phyloP scores from a whole-genome alignment of 2,888 invertebrate genomes.

The Ichneumon xanthorius region DNA sequence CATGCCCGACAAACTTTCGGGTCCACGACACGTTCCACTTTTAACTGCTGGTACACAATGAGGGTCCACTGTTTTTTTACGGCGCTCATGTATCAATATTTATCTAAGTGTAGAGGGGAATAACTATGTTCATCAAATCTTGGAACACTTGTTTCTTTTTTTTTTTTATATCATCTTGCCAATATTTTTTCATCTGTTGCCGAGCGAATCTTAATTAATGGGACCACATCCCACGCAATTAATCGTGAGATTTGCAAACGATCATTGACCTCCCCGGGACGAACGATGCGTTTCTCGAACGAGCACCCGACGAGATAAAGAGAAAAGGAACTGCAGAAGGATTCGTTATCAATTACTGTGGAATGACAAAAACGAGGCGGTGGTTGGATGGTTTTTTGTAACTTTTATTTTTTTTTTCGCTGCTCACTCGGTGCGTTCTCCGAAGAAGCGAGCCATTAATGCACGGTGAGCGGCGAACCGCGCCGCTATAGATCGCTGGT shows the following conservation, averaged over 20 bases:
- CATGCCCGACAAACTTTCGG: constrained; percentile 3
- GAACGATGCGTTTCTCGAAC: constrained; percentile 13
- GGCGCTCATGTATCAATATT: neutral
- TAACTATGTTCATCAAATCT: neutral
- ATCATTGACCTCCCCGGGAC: constrained; percentile 17
- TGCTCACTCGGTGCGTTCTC: neutral
- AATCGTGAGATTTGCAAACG: constrained; percentile 11
- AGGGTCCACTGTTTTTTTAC: neutral
- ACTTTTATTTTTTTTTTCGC: neutral
- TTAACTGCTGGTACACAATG: neutral
- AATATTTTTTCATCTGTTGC: neutral
- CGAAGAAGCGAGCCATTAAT: neutral
- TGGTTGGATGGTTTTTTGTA: neutral
- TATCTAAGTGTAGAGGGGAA: neutral
- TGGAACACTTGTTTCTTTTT: neutral
- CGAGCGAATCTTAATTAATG: constrained; percentile 37
- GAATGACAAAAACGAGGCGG: neutral
- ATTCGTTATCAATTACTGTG: neutral
- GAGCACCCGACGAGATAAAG: neutral
- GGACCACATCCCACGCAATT: constrained; percentile 3
- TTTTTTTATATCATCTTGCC: neutral
- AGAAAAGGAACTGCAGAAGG: neutral
- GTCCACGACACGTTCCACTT: neutral
- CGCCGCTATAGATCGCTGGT: neutral
- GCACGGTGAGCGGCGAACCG: constrained; percentile 6